These are phyloP conservation scores for Sphaerophoria rueppellii DNA, from an alignment of 2,888 invertebrate genomes.

Conservation along the genomic window DNA sequence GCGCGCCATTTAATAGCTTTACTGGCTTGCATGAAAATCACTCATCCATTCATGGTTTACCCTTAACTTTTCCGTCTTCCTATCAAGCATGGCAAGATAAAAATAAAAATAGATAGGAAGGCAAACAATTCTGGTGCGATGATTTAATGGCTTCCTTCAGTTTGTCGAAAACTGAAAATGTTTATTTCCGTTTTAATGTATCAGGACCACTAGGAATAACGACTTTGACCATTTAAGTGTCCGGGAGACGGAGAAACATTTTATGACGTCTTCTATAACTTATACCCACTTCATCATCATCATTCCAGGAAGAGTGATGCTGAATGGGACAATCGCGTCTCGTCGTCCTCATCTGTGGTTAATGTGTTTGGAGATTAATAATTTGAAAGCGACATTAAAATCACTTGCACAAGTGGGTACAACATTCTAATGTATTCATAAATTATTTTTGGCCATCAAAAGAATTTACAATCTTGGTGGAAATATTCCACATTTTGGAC, in stretches of 20 bases:
- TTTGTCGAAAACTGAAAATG: no score
- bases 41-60: constrained; percentile 18
- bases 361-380: constrained; percentile 14
- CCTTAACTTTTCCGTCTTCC: neutral
- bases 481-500: no score
- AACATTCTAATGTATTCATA: constrained; percentile 10
- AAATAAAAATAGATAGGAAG: neutral
- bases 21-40: constrained; percentile 4
- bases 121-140: neutral
- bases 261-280: neutral
- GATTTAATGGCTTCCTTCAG: constrained; percentile 22
- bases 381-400: constrained; percentile 1
- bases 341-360: constrained; percentile 2
- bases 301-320: neutral
- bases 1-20: constrained; percentile 16
- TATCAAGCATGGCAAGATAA: neutral
- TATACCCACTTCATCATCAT: neutral
- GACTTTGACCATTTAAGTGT: constrained; percentile 5
- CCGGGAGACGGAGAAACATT: neutral
- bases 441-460: neutral
- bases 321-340: neutral
- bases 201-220: neutral
- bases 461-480: no score
- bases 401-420: neutral
- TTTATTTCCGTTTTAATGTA: no score